phyloP scores from a whole-genome alignment of 2,797 vertebrate genomes.

The Heterohyrax brucei region DNA sequence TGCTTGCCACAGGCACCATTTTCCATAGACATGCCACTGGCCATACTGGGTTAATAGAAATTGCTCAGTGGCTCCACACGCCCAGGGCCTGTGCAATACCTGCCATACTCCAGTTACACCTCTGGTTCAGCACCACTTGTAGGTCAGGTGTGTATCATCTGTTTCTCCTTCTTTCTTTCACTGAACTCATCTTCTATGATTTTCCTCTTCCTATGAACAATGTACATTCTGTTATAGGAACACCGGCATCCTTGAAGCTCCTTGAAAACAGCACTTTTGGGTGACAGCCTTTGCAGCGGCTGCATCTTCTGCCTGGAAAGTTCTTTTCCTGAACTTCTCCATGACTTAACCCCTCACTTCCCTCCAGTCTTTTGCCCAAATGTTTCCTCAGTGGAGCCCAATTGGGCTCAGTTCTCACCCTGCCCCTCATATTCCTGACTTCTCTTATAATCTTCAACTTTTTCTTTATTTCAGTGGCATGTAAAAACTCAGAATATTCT shows the following conservation, averaged over 20 bases:
- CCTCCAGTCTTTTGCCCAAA: background rate
- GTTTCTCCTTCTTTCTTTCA: background rate
- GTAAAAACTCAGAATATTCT: background rate
- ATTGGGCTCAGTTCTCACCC: background rate
- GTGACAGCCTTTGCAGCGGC: background rate
- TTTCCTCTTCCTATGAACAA: background rate
- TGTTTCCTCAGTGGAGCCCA: background rate
- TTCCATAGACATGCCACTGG: too few species aligned
- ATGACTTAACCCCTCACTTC: background rate
- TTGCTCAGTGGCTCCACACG: too few species aligned
- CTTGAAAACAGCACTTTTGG: background rate
- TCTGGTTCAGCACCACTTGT: background rate
- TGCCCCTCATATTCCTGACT: background rate
- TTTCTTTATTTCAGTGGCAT: background rate
- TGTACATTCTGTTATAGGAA: background rate
- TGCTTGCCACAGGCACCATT: too few species aligned
- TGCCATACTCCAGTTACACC: too few species aligned
- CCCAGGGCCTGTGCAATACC: too few species aligned
- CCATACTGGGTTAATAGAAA: too few species aligned
- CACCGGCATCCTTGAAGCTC: background rate
- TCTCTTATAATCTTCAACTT: background rate
- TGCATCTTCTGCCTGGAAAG: background rate
- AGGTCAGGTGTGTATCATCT: too few species aligned
- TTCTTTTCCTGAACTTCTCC: background rate
- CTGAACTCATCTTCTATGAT: background rate